Evolutionary conservation across 2,797 vertebrate species (phyloP).

Genomic region (Gastrophryne carolinensis): DNA sequence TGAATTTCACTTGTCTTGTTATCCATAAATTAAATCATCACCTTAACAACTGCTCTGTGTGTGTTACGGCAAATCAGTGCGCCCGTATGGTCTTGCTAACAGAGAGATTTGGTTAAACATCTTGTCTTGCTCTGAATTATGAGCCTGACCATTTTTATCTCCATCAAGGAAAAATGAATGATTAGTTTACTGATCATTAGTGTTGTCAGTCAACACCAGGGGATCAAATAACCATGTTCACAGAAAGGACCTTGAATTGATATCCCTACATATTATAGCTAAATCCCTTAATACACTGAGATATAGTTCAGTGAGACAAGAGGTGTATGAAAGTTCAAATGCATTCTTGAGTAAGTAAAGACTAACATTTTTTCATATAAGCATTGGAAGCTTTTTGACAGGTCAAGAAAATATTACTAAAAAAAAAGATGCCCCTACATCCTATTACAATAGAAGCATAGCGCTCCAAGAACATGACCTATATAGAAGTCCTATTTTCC

Average conservation of each 20-base stretch:
- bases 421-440: no score
- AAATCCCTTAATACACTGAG: neutral
- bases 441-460: no score
- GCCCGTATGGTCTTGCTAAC: slow-evolving; percentile 27
- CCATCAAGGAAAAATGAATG: slow-evolving; percentile 26
- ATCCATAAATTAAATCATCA: slow-evolving; percentile 52
- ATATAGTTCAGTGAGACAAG: neutral
- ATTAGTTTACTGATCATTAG: slow-evolving; percentile 43
- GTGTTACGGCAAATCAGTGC: slow-evolving; percentile 16
- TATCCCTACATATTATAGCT: slow-evolving; percentile 4
- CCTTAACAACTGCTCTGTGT: slow-evolving; percentile 51
- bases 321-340: neutral
- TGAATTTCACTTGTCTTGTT: slow-evolving; percentile 51
- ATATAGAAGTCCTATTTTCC: no score
- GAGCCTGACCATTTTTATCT: slow-evolving; percentile 22
- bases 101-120: slow-evolving; percentile 34
- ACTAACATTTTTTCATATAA: neutral
- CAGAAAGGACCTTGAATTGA: slow-evolving; percentile 11
- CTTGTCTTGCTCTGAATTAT: slow-evolving; percentile 18
- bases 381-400: no score
- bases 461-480: no score
- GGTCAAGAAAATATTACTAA: no score
- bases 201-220: slow-evolving; percentile 4
- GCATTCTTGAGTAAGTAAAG: neutral
- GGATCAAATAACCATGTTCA: slow-evolving; percentile 25